Conservation (phyloP, 2,888 invertebrate species). For the Oligia strigilis region DNA sequence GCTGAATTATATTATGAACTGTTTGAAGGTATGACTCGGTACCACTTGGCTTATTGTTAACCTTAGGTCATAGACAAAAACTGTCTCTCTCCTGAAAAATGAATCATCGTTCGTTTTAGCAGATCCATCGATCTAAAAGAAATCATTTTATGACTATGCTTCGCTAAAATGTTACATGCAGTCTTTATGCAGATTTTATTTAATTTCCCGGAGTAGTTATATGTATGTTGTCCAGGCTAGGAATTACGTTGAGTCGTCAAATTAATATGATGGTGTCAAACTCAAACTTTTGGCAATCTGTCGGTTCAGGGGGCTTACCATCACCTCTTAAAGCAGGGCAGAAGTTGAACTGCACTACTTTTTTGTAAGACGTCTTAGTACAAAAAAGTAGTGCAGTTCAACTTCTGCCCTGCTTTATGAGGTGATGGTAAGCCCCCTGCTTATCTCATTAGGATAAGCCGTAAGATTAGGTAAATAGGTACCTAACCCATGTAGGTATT, state of each 20-base stretch:
- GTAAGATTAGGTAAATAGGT: neutral
- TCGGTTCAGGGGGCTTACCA: neutral
- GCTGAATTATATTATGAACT: neutral
- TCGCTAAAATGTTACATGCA: neutral
- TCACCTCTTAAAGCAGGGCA: no score
- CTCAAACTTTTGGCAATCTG: neutral
- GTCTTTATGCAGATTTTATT: neutral
- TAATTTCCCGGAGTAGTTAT: neutral
- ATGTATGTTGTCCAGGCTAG: neutral
- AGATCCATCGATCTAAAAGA: neutral
- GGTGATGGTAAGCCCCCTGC: neutral
- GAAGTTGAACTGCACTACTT: no score
- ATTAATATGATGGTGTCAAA: neutral
- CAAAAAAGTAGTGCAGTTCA: no score
- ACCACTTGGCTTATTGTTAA: neutral
- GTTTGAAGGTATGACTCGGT: neutral
- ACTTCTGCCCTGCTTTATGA: no score
- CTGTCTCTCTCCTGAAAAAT: neutral
- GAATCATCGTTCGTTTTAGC: neutral
- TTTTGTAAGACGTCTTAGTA: no score
- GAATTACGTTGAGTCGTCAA: neutral
- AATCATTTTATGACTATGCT: neutral
- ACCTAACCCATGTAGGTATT: neutral
- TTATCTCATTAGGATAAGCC: neutral
- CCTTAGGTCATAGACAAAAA: neutral